phyloP scores from a whole-genome alignment of 1,140 invertebrate species.

The Ptiloglossa arizonensis region DNA sequence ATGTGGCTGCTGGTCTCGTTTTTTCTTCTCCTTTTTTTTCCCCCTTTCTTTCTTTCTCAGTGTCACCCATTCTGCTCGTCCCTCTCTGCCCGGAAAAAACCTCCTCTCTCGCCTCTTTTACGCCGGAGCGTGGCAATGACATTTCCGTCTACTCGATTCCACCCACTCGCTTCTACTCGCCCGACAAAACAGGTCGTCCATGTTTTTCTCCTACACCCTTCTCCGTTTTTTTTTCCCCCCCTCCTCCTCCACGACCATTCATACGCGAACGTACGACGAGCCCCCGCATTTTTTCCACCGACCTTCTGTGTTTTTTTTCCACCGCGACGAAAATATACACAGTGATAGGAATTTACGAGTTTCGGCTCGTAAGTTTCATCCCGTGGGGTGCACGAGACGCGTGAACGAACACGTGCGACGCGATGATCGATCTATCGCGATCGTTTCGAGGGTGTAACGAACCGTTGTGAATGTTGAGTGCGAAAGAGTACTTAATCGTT shows the following conservation, averaged over 20 bases:
- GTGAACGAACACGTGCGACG: no score
- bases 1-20: slow-evolving; percentile 72
- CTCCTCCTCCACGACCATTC: slow-evolving; percentile 20
- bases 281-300: no score
- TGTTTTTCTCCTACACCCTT: slow-evolving; percentile 47
- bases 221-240: slow-evolving; percentile 45
- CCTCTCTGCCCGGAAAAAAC: no score
- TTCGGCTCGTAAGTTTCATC: no score
- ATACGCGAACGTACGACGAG: slow-evolving; percentile 11
- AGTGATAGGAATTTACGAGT: no score
- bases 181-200: slow-evolving; percentile 60
- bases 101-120: slow-evolving; percentile 55
- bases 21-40: slow-evolving; percentile 36
- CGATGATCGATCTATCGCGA: no score
- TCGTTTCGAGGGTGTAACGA: no score
- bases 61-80: background rate
- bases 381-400: no score
- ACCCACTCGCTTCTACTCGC: slow-evolving; percentile 7
- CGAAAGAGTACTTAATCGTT: no score
- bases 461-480: no score
- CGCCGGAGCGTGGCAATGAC: slow-evolving; percentile 62
- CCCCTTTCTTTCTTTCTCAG: slow-evolving; percentile 28
- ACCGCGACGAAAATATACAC: background rate
- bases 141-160: slow-evolving; percentile 61
- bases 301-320: no score